Base-by-base conservation (phyloP, 2,113 vertebrate genomes). In the Brachyhypopomus gauderio region DNA sequence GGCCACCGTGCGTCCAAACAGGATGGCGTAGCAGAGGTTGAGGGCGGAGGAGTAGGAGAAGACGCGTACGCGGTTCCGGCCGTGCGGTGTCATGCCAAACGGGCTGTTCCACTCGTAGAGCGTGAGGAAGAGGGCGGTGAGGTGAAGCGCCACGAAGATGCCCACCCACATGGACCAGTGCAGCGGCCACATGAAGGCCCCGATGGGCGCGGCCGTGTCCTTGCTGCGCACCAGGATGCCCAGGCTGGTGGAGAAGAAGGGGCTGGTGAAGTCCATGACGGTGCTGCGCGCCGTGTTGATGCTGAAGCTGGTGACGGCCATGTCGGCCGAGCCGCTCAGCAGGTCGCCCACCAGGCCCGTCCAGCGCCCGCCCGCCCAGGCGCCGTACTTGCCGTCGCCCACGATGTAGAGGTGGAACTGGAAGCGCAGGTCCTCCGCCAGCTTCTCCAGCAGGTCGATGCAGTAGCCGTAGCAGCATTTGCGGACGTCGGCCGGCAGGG, bases 161-260 rank as follows among this genome's bases (percentile, higher is more conserved):
- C 97, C 97, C 89, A 98, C 92, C 97, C 98, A 98, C 97, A 96
- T 97, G 87, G 96, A 95, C 98, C 98, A 99, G 91, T 98, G 98
- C 77, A 99, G 90, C 0, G 97, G 97, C 97, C 96, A 97, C 96
- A 96, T 96, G 91, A 99, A 99, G 77, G 97, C 97, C 0, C 97
- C 95, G 0, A 98, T 95, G 66, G 96, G 96, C 0, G 96, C 96
- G 0, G 96, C 96, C 0, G 96, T 96, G 92, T 99, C 97, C 25
- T 90, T 92, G 7, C 95, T 94, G 4, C 96, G 93, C 86, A 98
- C 98, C 90, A 98, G 89, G 91, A 99, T 98, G 86, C 96, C 96
- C 88, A 99, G 88, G 91, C 97, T 99, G 90, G 96, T 99, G 92
- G 98, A 98, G 92, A 97, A 98, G 91, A 99, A 99, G 72, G 97